Evolutionary conservation across 2,797 vertebrate genomes (phyloP).

Genomic region (Helicolenus hilgendorfi): DNA sequence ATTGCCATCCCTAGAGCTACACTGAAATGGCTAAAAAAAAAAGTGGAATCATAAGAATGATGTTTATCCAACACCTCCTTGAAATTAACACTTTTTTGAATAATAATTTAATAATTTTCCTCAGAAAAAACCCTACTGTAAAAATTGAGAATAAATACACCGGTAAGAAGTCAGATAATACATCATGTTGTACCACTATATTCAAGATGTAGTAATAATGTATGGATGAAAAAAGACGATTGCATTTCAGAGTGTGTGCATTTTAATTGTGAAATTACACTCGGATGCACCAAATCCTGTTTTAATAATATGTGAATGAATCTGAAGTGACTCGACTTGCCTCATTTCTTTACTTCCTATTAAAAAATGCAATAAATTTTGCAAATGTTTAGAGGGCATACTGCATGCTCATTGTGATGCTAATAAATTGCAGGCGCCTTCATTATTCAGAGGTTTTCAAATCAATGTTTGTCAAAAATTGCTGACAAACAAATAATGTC

Average conservation of each 20-base stretch:
- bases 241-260: not conserved
- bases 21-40: not conserved
- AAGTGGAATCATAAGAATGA: not conserved
- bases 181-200: not conserved
- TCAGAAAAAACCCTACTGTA: not conserved
- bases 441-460: not conserved
- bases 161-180: not conserved
- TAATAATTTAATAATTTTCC: not conserved
- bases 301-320: not conserved
- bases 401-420: not conserved
- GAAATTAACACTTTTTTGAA: not conserved
- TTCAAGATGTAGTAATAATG: not conserved
- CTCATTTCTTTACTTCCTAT: not conserved
- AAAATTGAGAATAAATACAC: not conserved
- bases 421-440: not conserved
- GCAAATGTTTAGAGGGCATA: not conserved
- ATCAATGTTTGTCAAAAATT: not conserved
- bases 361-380: not conserved
- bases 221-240: not conserved
- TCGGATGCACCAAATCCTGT: not conserved
- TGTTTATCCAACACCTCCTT: not conserved
- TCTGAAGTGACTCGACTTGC: not conserved
- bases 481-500: constrained; percentile 6
- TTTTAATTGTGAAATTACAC: not conserved
- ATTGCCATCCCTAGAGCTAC: not conserved